These are phyloP conservation scores for Aleiodes testaceus DNA, from an alignment of 2,888 invertebrate species.

Conservation along the genomic window DNA sequence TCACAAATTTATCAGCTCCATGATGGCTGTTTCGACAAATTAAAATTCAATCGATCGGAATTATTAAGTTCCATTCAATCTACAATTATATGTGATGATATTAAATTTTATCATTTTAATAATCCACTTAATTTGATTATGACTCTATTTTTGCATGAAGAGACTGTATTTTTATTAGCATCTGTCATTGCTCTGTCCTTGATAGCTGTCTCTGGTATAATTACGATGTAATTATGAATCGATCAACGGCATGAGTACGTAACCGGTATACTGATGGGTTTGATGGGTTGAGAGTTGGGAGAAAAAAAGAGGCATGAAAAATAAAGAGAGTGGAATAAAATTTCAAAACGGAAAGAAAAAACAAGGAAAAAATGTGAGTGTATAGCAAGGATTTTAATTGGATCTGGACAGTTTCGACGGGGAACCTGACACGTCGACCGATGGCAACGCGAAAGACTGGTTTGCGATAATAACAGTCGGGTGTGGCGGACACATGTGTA, in stretches of 20 bases:
- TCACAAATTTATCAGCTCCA: constrained; percentile 31
- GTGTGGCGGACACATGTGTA: constrained; percentile 4
- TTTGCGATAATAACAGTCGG: constrained; percentile 45
- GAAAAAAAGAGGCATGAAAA: constrained; percentile 8
- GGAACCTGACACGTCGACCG: constrained; percentile 39
- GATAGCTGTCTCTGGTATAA: constrained; percentile 17
- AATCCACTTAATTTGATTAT: not conserved
- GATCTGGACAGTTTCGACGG: constrained; percentile 45
- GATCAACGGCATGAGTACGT: constrained; percentile 35
- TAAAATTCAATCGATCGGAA: constrained; percentile 14
- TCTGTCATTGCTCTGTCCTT: not conserved
- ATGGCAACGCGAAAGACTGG: constrained; percentile 41
- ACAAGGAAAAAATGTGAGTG: constrained; percentile 26
- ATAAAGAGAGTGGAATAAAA: constrained; percentile 16
- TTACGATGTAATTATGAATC: constrained; percentile 42
- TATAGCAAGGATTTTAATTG: constrained; percentile 44
- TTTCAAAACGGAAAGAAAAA: constrained; percentile 1
- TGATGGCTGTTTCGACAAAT: constrained; percentile 4
- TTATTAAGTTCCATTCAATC: no score
- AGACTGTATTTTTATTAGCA: not conserved
- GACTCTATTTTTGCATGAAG: not conserved
- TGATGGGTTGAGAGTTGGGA: not conserved
- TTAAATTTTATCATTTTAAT: no score
- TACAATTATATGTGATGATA: no score
- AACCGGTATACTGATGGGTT: not conserved